phyloP scores from a whole-genome alignment of 2,113 vertebrate species.

The Tapirus terrestris region DNA sequence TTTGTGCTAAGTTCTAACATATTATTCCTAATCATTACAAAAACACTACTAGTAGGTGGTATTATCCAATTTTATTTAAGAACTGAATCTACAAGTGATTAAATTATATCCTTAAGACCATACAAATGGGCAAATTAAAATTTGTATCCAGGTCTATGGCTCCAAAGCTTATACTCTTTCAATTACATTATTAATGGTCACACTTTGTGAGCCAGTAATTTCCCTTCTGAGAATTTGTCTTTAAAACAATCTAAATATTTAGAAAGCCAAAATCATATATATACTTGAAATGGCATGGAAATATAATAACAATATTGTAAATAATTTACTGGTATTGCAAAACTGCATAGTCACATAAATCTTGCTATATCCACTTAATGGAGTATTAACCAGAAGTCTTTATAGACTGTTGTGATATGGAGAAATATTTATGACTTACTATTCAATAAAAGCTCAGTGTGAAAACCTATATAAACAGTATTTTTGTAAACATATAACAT shows the following conservation, averaged over 20 bases:
- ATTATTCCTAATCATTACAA: not conserved
- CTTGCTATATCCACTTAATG: not conserved
- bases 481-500: not conserved
- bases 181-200: not conserved
- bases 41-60: not conserved
- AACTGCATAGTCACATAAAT: conserved; percentile 33
- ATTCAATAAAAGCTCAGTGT: not conserved
- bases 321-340: not conserved
- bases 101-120: not conserved
- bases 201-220: not conserved
- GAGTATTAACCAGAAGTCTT: not conserved
- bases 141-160: not conserved
- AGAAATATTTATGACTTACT: not conserved
- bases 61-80: not conserved
- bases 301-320: conserved; percentile 5
- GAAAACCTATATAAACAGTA: not conserved
- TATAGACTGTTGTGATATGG: not conserved
- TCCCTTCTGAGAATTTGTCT: conserved; percentile 35
- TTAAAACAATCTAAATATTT: conserved; percentile 53
- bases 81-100: not conserved
- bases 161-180: conserved; percentile 31
- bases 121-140: not conserved
- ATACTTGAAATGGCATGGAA: not conserved
- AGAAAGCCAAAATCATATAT: not conserved
- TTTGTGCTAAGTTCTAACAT: conserved; percentile 1